Evolutionary conservation across 2,888 invertebrate species (phyloP).

Genomic region (Coleophora flavipennella): DNA sequence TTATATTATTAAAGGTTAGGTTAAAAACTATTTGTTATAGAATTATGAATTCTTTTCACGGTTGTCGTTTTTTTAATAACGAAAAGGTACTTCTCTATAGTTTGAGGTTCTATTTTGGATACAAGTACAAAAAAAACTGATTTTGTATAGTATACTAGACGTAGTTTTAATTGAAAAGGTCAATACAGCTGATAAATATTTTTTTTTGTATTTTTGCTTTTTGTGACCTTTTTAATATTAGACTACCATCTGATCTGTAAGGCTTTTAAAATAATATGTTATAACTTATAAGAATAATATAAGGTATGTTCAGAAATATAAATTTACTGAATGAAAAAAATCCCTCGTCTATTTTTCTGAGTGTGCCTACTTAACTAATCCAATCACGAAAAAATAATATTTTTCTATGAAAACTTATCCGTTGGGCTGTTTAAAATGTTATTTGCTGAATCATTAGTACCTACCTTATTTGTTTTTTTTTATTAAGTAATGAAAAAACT

Average conservation of each 20-base stretch:
- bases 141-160: slow-evolving; percentile 3
- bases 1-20: slow-evolving; percentile 22
- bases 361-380: too few relatives aligned
- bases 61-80: slow-evolving; percentile 2
- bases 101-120: slow-evolving; percentile 3
- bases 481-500: not conserved
- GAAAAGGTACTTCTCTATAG: not conserved
- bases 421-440: not conserved
- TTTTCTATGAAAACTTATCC: slow-evolving; percentile 13
- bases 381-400: too few relatives aligned
- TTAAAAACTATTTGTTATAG: slow-evolving; percentile 20
- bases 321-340: not conserved
- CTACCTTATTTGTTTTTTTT: too few relatives aligned
- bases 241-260: not conserved
- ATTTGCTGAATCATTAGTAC: too few relatives aligned
- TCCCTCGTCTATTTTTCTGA: slow-evolving; percentile 12
- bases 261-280: slow-evolving; percentile 1
- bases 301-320: not conserved
- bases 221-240: not conserved
- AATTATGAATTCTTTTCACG: slow-evolving; percentile 23
- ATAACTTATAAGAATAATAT: not conserved
- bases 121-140: slow-evolving; percentile 7
- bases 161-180: slow-evolving; percentile 1
- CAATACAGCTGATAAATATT: not conserved
- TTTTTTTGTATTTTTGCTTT: too few relatives aligned